Evolutionary conservation across 2,888 invertebrate species (phyloP), one percentile per base, ranked within the genome.

Genomic region (Vanessa cardui): DNA sequence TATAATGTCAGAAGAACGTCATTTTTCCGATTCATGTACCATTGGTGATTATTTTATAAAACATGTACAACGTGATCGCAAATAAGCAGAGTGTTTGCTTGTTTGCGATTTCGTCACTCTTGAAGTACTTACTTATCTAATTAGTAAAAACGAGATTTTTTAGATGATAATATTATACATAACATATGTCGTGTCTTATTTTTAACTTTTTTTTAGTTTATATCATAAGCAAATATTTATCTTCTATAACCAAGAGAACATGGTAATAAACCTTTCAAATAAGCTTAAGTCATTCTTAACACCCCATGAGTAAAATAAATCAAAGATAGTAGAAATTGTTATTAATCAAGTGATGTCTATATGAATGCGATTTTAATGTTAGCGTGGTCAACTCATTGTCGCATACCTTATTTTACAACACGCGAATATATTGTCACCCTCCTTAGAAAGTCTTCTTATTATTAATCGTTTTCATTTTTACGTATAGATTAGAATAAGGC

Each of bases 311-410:
- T 12, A 39, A 39, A 12, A 39, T 12, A 12, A 39, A 39, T 4
- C 3, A 39, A 3, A 7, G 18, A 18, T 47, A 47, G 18, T 18
- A n/a, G 16, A 16, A 47, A 18, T n/a, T 18, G 5, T 47, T 1
- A n/a, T 47, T 7, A n/a, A n/a, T n/a, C 16, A n/a, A 47, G 1
- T 47, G 8, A n/a, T 47, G 47, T n/a, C 47, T 7, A n/a, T 47
- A n/a, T 16, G n/a, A 50, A 59, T 50, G 44, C 15, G 26, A 44
- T 2, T 20, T 59, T 26, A n/a, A 60, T 44, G 26, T 33, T 68
- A 49, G 68, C 68, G 64, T 70, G 64, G 68, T 64, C 54, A 20
- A 62, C 52, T 62, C n/a, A 64, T 68, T 70, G 68, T 70, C 64
- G 62, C 70, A 68, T 70, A 62, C 62, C 61, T 58, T 59, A 31